Base-by-base conservation (phyloP, 2,888 invertebrate species). In the Thumatha senex region DNA sequence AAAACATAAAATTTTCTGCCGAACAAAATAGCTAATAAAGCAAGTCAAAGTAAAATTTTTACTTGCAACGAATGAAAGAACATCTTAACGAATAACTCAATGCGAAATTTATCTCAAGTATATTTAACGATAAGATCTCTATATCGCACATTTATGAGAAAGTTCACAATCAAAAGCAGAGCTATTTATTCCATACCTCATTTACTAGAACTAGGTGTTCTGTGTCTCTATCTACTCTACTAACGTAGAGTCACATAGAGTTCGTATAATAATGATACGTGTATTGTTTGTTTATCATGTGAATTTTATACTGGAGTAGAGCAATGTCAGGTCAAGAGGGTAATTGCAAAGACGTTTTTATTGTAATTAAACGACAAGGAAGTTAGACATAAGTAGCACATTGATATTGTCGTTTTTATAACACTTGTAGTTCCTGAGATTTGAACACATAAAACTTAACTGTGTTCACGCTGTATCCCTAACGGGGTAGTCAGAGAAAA, bases 281-380 rank as follows among this genome's bases (percentile, higher is more conserved):
- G 36, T 49, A 64, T 64, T 67, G 18, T 24, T 24, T 31, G 67
- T 65, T n/a, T 51, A 47, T 51, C 62, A 48, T 64, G 67, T 52
- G 66, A 66, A 57, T 52, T 43, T 12, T 39, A 15, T 8, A 29
- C 35, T 49, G 38, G 54, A 51, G 34, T 33, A 48, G 46, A 52
- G 36, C 46, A 51, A 48, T 51, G 40, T 47, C 51, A 18, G 51
- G 51, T 51, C 41, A 51, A 40, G n/a, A 7, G 14, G 30, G 13
- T 51, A 47, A 47, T 51, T 47, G 40, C 11, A 33, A 1, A 12
- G 40, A 8, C 11, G 1, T 31, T 15, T 41, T 51, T 47, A 35
- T 50, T 44, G 10, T 45, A 50, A 45, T 45, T 51, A 18, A 7
- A 11, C 3, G 34, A 12, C 7, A 31, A 7, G 30, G 30, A 34